These are phyloP conservation scores for Ataeniobius toweri DNA, from an alignment of 2,797 vertebrate genomes.

Conservation along the genomic window DNA sequence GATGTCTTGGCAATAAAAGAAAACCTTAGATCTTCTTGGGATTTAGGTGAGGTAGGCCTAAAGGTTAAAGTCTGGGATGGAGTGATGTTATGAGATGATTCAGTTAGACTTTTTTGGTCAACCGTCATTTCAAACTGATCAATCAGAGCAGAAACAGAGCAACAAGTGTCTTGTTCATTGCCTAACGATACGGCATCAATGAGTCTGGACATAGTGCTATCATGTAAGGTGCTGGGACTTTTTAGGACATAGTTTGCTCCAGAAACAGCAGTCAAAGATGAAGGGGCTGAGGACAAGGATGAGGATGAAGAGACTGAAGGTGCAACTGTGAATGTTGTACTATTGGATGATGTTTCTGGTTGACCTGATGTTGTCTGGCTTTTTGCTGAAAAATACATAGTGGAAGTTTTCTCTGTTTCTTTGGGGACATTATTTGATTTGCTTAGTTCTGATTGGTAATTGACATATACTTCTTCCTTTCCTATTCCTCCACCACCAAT, in stretches of 20 bases:
- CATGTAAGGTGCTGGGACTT: slow-evolving; percentile 77
- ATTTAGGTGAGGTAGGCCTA: slow-evolving; percentile 50
- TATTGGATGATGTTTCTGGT: slow-evolving; percentile 67
- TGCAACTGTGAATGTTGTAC: slow-evolving; percentile 58
- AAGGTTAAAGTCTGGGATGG: slow-evolving; percentile 25
- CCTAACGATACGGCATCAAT: slow-evolving; percentile 88
- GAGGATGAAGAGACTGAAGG: slow-evolving; percentile 69
- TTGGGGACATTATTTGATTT: slow-evolving; percentile 36
- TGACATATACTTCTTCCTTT: slow-evolving; percentile 63
- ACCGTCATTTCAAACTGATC: slow-evolving; percentile 82
- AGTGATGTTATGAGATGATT: slow-evolving; percentile 50
- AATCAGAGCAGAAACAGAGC: slow-evolving; percentile 89
- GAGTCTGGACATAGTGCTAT: slow-evolving; percentile 89
- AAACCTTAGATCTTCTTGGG: slow-evolving; percentile 49
- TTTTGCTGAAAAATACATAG: slow-evolving; percentile 30
- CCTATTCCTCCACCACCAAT: slow-evolving; percentile 59
- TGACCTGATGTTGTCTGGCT: slow-evolving; percentile 49
- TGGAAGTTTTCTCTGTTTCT: slow-evolving; percentile 28
- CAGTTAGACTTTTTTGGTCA: slow-evolving; percentile 66
- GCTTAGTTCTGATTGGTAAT: slow-evolving; percentile 54
- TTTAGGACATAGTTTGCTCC: slow-evolving; percentile 67
- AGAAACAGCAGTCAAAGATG: slow-evolving; percentile 50
- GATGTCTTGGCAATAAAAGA: slow-evolving; percentile 38
- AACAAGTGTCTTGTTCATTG: slow-evolving; percentile 82
- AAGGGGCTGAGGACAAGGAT: slow-evolving; percentile 63